A percentile compares a stretch with the other conserved stretches of the same genome.
Conservation (phyloP, 2,797 vertebrate species). For the Fistularia tabacaria region DNA sequence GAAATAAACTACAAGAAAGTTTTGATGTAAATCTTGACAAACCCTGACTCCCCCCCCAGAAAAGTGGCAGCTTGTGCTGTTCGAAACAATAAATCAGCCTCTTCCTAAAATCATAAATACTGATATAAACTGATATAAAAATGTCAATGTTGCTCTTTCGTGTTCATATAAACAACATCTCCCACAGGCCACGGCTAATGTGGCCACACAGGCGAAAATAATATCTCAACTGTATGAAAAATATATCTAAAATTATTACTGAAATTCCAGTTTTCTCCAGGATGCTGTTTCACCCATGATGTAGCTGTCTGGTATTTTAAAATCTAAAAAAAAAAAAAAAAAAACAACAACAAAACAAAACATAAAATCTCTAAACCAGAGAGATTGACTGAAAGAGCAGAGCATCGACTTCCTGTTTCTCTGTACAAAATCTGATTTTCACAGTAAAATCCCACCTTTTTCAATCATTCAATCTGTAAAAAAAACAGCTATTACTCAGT, state of each 20-base stretch:
- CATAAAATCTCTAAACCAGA: slow-evolving; percentile 57
- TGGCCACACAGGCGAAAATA: slow-evolving; percentile 29
- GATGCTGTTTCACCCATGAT: slow-evolving; percentile 40
- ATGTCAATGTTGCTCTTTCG: slow-evolving; percentile 37
- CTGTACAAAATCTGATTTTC: slow-evolving; percentile 48
- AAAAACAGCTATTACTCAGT: too few species aligned
- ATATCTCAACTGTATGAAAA: slow-evolving; percentile 32
- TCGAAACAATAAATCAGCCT: slow-evolving; percentile 54
- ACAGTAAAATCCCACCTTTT: slow-evolving; percentile 59
- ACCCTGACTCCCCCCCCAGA: slow-evolving; percentile 50
- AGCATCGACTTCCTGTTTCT: slow-evolving; percentile 37
- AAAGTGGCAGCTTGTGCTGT: slow-evolving; percentile 58
- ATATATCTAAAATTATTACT: slow-evolving; percentile 50
- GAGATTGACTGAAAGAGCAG: slow-evolving; percentile 36
- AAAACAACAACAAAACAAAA: slow-evolving; percentile 23
- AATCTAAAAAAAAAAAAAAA: slow-evolving; percentile 25
- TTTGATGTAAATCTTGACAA: slow-evolving; percentile 43
- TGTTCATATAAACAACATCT: slow-evolving; percentile 48
- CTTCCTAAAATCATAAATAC: slow-evolving; percentile 67
- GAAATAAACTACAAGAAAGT: slow-evolving; percentile 24
- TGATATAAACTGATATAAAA: slow-evolving; percentile 54
- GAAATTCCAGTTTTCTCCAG: slow-evolving; percentile 71
- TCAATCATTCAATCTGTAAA: slow-evolving; percentile 2
- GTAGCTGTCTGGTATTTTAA: slow-evolving; percentile 26
- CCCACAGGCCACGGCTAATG: slow-evolving; percentile 29